These are phyloP conservation scores for Brachionus koreanus DNA, from an alignment of 1,140 invertebrate genomes.

Conservation along the genomic window DNA sequence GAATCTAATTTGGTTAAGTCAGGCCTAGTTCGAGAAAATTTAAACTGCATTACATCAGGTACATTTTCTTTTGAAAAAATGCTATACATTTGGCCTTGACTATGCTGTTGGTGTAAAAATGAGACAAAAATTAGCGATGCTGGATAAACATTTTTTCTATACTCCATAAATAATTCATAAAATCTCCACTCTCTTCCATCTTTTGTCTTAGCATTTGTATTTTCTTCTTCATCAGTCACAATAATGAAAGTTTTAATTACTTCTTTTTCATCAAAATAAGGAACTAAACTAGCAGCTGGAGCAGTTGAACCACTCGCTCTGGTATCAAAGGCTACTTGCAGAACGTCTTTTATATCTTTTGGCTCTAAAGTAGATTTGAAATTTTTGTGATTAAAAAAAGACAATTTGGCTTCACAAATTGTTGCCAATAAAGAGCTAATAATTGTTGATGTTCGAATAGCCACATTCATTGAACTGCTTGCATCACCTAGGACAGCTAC, in stretches of 20 bases:
- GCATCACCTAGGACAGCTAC: slow-evolving; percentile 55
- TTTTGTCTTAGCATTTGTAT: slow-evolving; percentile 45
- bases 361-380: slow-evolving; percentile 49
- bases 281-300: slow-evolving; percentile 52
- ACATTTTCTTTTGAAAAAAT: slow-evolving; percentile 45
- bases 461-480: slow-evolving; percentile 54
- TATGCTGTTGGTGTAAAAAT: slow-evolving; percentile 51
- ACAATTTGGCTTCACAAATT: slow-evolving; percentile 52
- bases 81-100: slow-evolving; percentile 51
- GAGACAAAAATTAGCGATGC: slow-evolving; percentile 56
- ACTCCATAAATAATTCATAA: slow-evolving; percentile 51
- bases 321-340: slow-evolving; percentile 51
- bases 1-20: slow-evolving; percentile 56
- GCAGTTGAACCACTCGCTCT: slow-evolving; percentile 51
- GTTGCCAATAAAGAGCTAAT: slow-evolving; percentile 54
- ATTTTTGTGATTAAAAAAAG: slow-evolving; percentile 53
- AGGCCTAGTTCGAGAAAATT: slow-evolving; percentile 50
- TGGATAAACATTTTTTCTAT: slow-evolving; percentile 53
- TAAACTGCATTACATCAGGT: slow-evolving; percentile 51
- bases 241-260: slow-evolving; percentile 55
- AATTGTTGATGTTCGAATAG: slow-evolving; percentile 54
- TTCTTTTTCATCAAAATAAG: slow-evolving; percentile 53
- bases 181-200: slow-evolving; percentile 47
- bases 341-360: slow-evolving; percentile 51
- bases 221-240: slow-evolving; percentile 58